Percentiles rank a stretch among this genome's conserved stretches.
Conservation (phyloP, 2,888 invertebrate species). For the Nebria brevicollis region DNA sequence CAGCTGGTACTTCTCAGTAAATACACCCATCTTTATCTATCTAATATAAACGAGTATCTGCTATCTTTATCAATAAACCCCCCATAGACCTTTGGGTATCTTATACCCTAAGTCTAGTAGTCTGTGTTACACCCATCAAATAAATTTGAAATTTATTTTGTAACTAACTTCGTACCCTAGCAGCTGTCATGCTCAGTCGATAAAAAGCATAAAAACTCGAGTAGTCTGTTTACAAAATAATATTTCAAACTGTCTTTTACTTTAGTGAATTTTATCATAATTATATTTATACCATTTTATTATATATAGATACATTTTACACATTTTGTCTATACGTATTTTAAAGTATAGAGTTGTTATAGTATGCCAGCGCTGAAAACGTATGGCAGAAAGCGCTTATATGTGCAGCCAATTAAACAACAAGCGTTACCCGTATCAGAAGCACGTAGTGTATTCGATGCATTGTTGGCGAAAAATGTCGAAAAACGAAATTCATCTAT, state of each 20-base stretch:
- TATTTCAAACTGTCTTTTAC: not conserved
- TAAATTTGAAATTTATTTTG: not conserved
- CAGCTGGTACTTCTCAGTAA: no score
- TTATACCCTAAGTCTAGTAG: not conserved
- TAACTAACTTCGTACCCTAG: no score
- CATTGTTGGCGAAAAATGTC: slow-evolving; percentile 51
- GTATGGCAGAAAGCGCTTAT: slow-evolving; percentile 26
- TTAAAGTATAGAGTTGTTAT: not conserved
- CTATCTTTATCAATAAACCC: no score
- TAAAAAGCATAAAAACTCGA: not conserved
- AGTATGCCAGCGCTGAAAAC: slow-evolving; percentile 19
- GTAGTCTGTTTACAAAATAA: not conserved
- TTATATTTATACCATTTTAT: slow-evolving; percentile 14
- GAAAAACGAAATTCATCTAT: slow-evolving; percentile 48
- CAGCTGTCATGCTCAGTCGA: no score
- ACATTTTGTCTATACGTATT: not conserved
- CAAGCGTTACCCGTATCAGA: slow-evolving; percentile 29
- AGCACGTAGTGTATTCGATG: slow-evolving; percentile 48
- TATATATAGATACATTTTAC: not conserved
- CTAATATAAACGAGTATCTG: no score
- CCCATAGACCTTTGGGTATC: no score
- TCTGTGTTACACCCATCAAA: not conserved
- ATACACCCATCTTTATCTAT: no score
- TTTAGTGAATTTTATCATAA: slow-evolving; percentile 8
- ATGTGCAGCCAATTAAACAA: slow-evolving; percentile 13